Evolutionary conservation across 2,797 vertebrate genomes (phyloP), one percentile per base, ranked within the genome.

Genomic region (Sebastolobus alascanus): DNA sequence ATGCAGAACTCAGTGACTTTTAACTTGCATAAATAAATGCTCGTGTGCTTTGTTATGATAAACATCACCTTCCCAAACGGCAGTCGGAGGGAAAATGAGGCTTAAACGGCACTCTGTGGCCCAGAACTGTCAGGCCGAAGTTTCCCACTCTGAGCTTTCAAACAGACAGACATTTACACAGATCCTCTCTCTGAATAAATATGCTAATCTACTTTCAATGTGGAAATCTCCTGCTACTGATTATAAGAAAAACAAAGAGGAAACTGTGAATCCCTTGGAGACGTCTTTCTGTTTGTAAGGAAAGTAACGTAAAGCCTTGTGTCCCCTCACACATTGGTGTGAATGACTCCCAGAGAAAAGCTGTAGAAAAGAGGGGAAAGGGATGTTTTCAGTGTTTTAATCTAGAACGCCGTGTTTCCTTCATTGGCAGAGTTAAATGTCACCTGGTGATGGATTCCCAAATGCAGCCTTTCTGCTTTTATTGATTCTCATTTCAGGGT

Each of bases 221-320:
- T 89, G 66, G 82, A 92, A 92, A 92, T 92, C 86, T 90, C 89
- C 89, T 85, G 82, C 84, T 84, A 85, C 86, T 91, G 89, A 91
- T 89, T 87, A 79, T 72, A 85, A 80, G 81, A 84, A 83, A 93
- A 92, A 92, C 90, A 93, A 93, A 92, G 88, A 55, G 38, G 83
- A 84, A 89, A 77, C 67, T 85, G 75, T 71, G 89, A 89, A 89
- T 87, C 84, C 83, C 73, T 71, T 40, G 43, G 88, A 81, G 89
- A 80, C 79, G 73, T 87, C 63, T 68, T 56, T 90, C 50, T 87
- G 37, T 83, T 80, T 80, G 75, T 58, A 54, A 84, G 75, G 85
- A 67, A 76, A 69, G 67, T 72, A 83, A 81, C 7, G 33, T 68
- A 83, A 86, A 84, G 85, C 82, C 77, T 52, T 59, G 37, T 80